Evolutionary conservation across 2,113 vertebrate genomes (phyloP), one percentile per base, ranked within the genome.

Genomic region (Thunnus maccoyii): DNA sequence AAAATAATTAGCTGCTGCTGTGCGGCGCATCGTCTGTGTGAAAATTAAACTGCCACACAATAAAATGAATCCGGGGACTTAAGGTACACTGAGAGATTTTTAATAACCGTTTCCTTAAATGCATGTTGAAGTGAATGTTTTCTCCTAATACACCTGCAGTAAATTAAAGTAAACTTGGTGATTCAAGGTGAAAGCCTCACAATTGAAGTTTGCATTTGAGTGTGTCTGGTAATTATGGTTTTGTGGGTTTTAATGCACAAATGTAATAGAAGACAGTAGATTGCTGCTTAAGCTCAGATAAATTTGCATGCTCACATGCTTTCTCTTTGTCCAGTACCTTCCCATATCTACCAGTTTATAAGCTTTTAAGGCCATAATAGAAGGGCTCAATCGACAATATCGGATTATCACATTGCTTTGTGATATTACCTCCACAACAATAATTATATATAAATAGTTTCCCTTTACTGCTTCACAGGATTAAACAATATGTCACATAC

Each of bases 71-170:
- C 52, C 7, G 4, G 50, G 50, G 20, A 48, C 18, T 11, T 41
- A 44, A 41, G 62, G 5, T 57, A 9, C 68, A 17, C 22, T 0
- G 44, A 57, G 14, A 18, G 10, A 32, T 56, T 16, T 63, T 17
- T 22, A 54, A 52, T 46, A 12, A 12, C n/a, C 6, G 4, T 44
- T 69, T 41, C 36, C 36, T 41, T 41, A 41, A 54, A 78, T 79
- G 78, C 15, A 46, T 30, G 58, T 57, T 15, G 50, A 14, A 36
- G 47, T 27, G 30, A 41, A 22, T n/a, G 36, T 36, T 36, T 47
- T 57, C n/a, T 25, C 36, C 41, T 70, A 13, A 17, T 47, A 52
- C 54, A 51, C 54, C 68, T 80, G 61, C 27, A 51, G 61, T n/a
- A 12, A 58, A 52, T 66, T 16, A 2, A 63, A 63, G 36, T 52